phyloP scores from a whole-genome alignment of 2,888 invertebrate species.

The Perizoma flavofasciatum region DNA sequence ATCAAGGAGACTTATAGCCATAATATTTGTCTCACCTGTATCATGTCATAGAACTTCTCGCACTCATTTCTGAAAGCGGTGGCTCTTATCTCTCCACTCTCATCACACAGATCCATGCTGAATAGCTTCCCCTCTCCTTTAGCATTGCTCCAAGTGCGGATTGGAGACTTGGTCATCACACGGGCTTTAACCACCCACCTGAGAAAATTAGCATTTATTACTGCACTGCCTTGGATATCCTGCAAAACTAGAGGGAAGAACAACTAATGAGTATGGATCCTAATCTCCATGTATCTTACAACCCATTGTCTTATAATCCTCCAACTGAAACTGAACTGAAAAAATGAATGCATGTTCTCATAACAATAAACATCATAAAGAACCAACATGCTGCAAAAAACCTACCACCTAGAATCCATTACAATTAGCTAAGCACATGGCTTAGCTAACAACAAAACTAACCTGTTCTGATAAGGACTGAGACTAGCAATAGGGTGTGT shows the following conservation, averaged over 20 bases:
- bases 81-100: constrained; percentile 96
- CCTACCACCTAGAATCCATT: too few species aligned
- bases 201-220: constrained; percentile 11
- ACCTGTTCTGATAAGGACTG: constrained; percentile 97
- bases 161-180: constrained; percentile 90
- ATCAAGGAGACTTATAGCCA: too few species aligned
- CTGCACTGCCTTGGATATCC: not conserved
- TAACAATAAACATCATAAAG: too few species aligned
- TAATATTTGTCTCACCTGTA: constrained; percentile 85
- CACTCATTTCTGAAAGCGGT: constrained; percentile 95
- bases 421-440: too few species aligned
- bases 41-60: constrained; percentile 94
- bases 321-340: too few species aligned
- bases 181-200: constrained; percentile 97
- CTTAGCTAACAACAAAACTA: constrained; percentile 43
- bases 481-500: constrained; percentile 92
- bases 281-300: too few species aligned
- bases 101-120: constrained; percentile 96
- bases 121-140: constrained; percentile 97
- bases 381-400: too few species aligned
- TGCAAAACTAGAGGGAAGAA: too few species aligned
- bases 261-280: too few species aligned
- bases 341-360: too few species aligned
- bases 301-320: too few species aligned
- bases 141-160: constrained; percentile 96